Evolutionary conservation across 37 sponge, comb jelly and placozoan genomes (phyloP), one percentile per base, ranked within the genome.

Genomic region (Haliclona indistincta): DNA sequence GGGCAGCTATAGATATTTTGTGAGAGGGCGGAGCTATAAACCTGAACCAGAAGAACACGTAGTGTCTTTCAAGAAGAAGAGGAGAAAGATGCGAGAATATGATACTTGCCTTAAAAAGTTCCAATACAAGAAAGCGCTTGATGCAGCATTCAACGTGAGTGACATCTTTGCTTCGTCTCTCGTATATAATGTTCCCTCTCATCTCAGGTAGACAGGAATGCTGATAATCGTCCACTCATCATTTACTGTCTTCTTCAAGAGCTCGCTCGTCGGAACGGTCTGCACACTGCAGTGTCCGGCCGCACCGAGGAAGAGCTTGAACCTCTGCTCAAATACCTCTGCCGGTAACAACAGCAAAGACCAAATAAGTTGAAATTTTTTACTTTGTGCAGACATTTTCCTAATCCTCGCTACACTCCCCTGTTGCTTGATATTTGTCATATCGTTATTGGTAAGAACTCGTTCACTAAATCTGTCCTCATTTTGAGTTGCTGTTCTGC

Each of bases 191-290:
- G 10, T 17, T 47, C 51, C 60, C n/a, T 58, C 13, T 47, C 49
- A 47, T 47, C 62, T 7, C 51, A 36, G 81, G 81, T 28, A 47
- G 72, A 30, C 33, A 53, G 34, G 35, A 51, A 34, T 4, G 32
- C 39, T 13, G 45, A 68, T 32, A 33, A 60, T 23, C 1, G 61
- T 34, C 38, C 68, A n/a, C 69, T 78, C 0, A 70, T 91, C 26
- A 73, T 93, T 17, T 90, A 81, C 56, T 84, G 93, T 63, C 64
- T 98, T 20, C 63, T 98, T 22, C 93, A 93, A 67, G 99, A 98
- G 81, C 74, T 98, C 43, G 73, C 76, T 1, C 75, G 93, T n/a
- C 73, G 95, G 61, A 94, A 93, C 65, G 93, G 94, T 7, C 83
- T 98, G 37, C 54, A 49, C 41, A 86, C 84, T 2, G 96, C 96